A percentile compares a stretch with the other conserved stretches of the same genome.
These are phyloP conservation scores for Xenopus borealis DNA, from an alignment of 2,113 vertebrate genomes.

Conservation along the genomic window DNA sequence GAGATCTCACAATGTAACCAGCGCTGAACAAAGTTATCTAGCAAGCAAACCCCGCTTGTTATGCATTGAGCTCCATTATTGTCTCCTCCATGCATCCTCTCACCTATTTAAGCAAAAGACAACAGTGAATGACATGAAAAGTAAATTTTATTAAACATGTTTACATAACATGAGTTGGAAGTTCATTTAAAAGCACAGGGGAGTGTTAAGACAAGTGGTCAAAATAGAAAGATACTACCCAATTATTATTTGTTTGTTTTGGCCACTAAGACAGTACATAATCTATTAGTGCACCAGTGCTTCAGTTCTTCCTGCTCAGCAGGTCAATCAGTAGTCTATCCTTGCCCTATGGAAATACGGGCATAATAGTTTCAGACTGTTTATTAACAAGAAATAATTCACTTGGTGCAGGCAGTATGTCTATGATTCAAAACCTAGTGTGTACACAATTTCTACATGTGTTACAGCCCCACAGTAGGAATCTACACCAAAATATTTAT, in stretches of 20 bases:
- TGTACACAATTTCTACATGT: slow-evolving; percentile 81
- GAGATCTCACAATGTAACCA: too few species aligned
- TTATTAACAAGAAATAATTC: slow-evolving; percentile 78
- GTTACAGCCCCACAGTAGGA: slow-evolving; percentile 83
- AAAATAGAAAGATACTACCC: slow-evolving; percentile 76
- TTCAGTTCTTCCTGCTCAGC: slow-evolving; percentile 81
- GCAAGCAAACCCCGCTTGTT: too few species aligned
- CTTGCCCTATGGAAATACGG: slow-evolving; percentile 65
- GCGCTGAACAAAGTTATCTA: too few species aligned
- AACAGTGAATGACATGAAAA: slow-evolving; percentile 83
- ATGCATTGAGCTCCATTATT: background rate
- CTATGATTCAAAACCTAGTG: slow-evolving; percentile 79
- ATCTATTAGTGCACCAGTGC: slow-evolving; percentile 79
- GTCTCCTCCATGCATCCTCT: background rate
- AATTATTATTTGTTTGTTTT: slow-evolving; percentile 76
- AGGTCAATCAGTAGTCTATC: slow-evolving; percentile 69
- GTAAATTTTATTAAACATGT: slow-evolving; percentile 88
- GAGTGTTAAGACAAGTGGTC: slow-evolving; percentile 80
- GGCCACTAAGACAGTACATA: slow-evolving; percentile 78
- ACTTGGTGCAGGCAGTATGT: slow-evolving; percentile 84
- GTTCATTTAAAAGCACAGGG: slow-evolving; percentile 84
- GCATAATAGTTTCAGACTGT: slow-evolving; percentile 75
- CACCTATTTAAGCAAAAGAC: slow-evolving; percentile 38
- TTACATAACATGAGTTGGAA: slow-evolving; percentile 80
- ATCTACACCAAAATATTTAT: slow-evolving; percentile 84